Percentiles rank a stretch among this genome's conserved stretches.
These are phyloP conservation scores for Cotesia glomerata DNA, from an alignment of 1,140 invertebrate species.

Conservation along the genomic window DNA sequence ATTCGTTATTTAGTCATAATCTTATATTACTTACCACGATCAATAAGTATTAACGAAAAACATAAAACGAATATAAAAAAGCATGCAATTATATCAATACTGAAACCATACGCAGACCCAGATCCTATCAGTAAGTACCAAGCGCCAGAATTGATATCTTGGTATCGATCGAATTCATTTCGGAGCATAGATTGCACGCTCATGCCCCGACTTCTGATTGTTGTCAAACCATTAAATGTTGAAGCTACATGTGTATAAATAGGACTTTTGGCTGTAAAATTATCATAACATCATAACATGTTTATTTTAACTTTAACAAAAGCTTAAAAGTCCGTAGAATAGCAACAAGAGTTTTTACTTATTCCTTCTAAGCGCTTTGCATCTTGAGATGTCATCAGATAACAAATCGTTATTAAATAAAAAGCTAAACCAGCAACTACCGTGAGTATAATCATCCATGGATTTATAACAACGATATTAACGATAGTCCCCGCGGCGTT, in stretches of 20 bases:
- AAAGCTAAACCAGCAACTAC: constrained; percentile 65
- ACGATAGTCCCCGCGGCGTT: constrained; percentile 61
- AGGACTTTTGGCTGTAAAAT: constrained; percentile 72
- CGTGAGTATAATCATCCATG: constrained; percentile 67
- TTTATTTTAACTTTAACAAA: neutral
- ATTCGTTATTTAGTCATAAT: no score
- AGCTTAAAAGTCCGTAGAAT: no score
- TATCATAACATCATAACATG: neutral
- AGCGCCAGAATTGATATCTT: constrained; percentile 71
- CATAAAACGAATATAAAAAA: constrained; percentile 46
- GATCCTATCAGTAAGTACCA: constrained; percentile 70
- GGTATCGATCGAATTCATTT: constrained; percentile 72
- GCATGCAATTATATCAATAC: constrained; percentile 44
- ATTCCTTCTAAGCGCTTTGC: constrained; percentile 66
- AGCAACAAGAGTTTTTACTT: constrained; percentile 46
- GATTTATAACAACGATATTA: constrained; percentile 66
- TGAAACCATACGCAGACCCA: constrained; percentile 64
- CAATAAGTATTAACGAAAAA: constrained; percentile 57
- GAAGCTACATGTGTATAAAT: constrained; percentile 84
- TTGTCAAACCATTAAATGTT: constrained; percentile 78
- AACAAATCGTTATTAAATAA: constrained; percentile 64
- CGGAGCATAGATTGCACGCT: constrained; percentile 68
- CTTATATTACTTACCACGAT: constrained; percentile 39
- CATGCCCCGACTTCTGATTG: constrained; percentile 77
- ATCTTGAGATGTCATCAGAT: constrained; percentile 69